Evolutionary conservation across 2,113 vertebrate species (phyloP), one percentile per base, ranked within the genome.

Genomic region (Seriola rivoliana): DNA sequence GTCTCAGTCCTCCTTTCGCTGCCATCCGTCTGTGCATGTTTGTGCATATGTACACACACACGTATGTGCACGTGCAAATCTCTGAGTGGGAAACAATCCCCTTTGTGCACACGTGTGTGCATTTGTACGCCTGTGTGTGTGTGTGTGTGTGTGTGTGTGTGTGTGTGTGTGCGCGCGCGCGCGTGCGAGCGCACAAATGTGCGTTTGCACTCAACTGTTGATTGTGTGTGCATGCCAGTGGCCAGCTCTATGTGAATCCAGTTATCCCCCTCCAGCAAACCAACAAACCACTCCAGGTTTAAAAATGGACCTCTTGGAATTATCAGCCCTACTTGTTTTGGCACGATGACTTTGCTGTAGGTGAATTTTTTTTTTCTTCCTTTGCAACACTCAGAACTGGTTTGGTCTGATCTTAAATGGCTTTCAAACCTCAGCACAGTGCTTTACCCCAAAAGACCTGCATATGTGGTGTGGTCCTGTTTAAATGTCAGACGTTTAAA

Each of bases 301-400:
- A 91, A 91, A 95, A 96, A 95, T 95, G 92, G 92, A 93, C 93
- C 94, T 91, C 91, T 89, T 87, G 90, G 93, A 95, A 95, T 94
- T 93, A 95, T 93, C 93, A 95, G 87, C 84, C 90, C 91, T 94
- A 92, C 93, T 95, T 96, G 93, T 96, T 96, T 96, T 95, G 93
- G 93, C 94, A 94, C 84, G 92, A 94, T 94, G 92, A 91, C 76
- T 85, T 84, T 86, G 91, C 94, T 94, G 93, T 86, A 93, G 89
- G 94, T 95, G 88, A 88, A 84, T 90, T 85, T 84, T 72, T 80
- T 72, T 81, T 70, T 88, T 82, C 36, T 36, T 71, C 42, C 1
- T 66, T 90, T 78, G 77, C 74, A 88, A 88, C 81, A 87, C 77
- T 88, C 68, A 68, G 1, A 95, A 94, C 74, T 92, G 90, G 84